A percentile compares a stretch with the other conserved stretches of the same genome.
Conservation (phyloP, 1,140 invertebrate species). For the Cryptotermes secundus region DNA sequence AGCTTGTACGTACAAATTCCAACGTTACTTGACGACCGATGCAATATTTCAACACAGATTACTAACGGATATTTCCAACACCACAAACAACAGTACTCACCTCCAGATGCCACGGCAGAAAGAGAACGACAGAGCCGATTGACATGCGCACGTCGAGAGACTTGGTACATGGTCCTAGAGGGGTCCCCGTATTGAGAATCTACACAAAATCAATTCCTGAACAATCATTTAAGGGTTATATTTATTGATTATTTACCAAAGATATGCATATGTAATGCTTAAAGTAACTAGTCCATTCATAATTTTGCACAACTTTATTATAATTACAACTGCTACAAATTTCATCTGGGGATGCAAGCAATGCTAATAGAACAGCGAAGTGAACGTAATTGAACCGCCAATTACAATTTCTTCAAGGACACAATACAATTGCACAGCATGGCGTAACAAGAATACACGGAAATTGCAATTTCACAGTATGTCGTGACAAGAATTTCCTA, state of each 20-base stretch:
- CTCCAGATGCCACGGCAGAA: constrained; percentile 58
- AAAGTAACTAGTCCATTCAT: background rate
- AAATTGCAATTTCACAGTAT: too few relatives aligned
- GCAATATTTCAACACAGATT: background rate
- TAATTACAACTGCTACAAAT: background rate
- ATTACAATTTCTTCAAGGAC: background rate
- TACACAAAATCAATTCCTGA: constrained; percentile 28
- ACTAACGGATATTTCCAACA: constrained; percentile 15
- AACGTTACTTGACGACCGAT: constrained; percentile 13
- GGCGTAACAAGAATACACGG: too few relatives aligned
- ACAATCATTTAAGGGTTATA: background rate
- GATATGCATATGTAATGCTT: background rate
- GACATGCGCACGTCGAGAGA: constrained; percentile 48
- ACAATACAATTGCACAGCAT: too few relatives aligned
- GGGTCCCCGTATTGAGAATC: constrained; percentile 12
- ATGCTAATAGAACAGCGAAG: background rate
- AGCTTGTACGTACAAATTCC: background rate
- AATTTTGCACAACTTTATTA: background rate
- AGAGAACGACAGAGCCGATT: constrained; percentile 50
- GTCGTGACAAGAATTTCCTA: too few relatives aligned
- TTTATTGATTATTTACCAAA: background rate
- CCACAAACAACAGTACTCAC: constrained; percentile 52
- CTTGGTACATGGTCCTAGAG: constrained; percentile 20
- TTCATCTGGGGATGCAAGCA: background rate
- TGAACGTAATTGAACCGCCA: background rate